Evolutionary conservation across 2,888 invertebrate species (phyloP).

Genomic region (Nymphalis polychloros): DNA sequence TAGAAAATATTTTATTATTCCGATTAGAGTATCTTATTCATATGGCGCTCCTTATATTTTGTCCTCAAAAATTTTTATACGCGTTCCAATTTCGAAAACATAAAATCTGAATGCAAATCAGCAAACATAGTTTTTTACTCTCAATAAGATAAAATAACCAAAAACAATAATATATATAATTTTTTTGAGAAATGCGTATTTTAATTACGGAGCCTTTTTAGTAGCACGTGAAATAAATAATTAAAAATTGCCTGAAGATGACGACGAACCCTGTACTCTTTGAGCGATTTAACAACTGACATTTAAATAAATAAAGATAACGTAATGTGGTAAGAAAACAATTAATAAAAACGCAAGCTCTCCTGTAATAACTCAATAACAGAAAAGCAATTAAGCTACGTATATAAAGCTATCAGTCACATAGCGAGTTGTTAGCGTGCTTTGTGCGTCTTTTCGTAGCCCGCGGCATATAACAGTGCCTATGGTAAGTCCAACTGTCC

Average conservation of each 20-base stretch:
- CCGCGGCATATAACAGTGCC: constrained; percentile 49
- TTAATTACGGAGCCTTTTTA: no score
- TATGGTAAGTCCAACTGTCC: constrained; percentile 33
- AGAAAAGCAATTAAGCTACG: constrained; percentile 44
- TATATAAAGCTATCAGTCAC: constrained; percentile 46
- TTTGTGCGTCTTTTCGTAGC: constrained; percentile 50
- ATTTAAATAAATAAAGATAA: constrained; percentile 40
- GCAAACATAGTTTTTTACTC: no score
- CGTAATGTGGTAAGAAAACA: constrained; percentile 34
- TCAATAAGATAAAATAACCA: no score
- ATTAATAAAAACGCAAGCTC: constrained; percentile 31
- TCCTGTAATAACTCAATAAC: constrained; percentile 45
- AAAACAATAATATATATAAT: no score
- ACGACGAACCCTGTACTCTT: not conserved
- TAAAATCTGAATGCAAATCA: no score
- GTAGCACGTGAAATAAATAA: not conserved
- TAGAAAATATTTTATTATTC: no score
- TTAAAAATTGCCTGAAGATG: not conserved
- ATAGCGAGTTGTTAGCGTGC: constrained; percentile 34
- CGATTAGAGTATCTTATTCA: no score
- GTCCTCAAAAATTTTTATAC: no score
- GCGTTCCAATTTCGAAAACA: no score
- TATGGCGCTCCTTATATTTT: no score
- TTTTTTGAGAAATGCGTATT: no score
- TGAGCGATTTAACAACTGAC: constrained; percentile 24